phyloP scores from a whole-genome alignment of 2,888 invertebrate species.

The Tethea ocularis region DNA sequence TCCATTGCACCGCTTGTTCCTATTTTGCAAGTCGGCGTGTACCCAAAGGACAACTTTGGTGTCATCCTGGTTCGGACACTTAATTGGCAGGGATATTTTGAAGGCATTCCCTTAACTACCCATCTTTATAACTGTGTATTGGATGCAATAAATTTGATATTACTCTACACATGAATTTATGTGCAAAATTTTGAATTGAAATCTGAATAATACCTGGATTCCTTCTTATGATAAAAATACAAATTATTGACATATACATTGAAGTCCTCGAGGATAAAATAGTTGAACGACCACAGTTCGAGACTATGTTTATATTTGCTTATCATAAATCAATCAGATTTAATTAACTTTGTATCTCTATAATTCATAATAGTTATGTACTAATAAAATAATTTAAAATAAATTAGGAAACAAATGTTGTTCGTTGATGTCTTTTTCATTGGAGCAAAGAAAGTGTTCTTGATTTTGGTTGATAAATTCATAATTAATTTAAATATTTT shows the following conservation, averaged over 20 bases:
- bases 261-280: slow-evolving; percentile 39
- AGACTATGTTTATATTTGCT: slow-evolving; percentile 49
- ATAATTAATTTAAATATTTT: too few species aligned
- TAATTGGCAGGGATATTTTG: slow-evolving; percentile 62
- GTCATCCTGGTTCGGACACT: slow-evolving; percentile 50
- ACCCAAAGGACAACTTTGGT: slow-evolving; percentile 61
- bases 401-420: too few species aligned
- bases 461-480: too few species aligned
- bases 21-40: slow-evolving; percentile 47
- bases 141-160: slow-evolving; percentile 46
- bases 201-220: too few species aligned
- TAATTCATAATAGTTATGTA: background rate
- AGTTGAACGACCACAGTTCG: slow-evolving; percentile 47
- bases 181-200: slow-evolving; percentile 4
- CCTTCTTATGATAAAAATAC: slow-evolving; percentile 17
- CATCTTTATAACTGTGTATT: slow-evolving; percentile 55
- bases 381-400: too few species aligned
- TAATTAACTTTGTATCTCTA: slow-evolving; percentile 28
- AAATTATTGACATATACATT: too few species aligned
- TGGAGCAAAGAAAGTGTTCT: too few species aligned
- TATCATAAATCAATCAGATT: slow-evolving; percentile 38
- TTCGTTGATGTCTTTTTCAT: too few species aligned
- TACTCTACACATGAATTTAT: slow-evolving; percentile 27
- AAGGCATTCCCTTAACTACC: slow-evolving; percentile 49
- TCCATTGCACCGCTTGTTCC: slow-evolving; percentile 39